Evolutionary conservation across 2,113 vertebrate species (phyloP), one percentile per base, ranked within the genome.

Genomic region (Vanacampus margaritifer): DNA sequence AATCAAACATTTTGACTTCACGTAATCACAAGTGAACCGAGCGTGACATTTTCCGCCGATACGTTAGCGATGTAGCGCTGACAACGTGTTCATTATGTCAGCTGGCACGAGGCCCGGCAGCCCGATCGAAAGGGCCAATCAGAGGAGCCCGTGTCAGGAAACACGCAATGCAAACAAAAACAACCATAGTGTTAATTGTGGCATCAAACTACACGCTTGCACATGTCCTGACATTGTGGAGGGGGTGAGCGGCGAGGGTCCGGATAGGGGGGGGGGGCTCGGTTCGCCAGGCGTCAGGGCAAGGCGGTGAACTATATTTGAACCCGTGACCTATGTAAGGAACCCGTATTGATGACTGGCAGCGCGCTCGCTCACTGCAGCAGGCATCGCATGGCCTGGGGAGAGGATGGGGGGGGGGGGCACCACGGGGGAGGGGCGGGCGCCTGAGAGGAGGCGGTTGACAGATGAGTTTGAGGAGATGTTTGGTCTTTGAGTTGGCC

Each of bases 251-350:
- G 2, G 53, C 12, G n/a, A n/a, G n/a, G n/a, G n/a, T n/a, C n/a
- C n/a, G n/a, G n/a, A n/a, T n/a, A n/a, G 51, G 23, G 23, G 1
- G 16, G 58, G 64, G 28, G 28, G 75, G 63, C 1, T 17, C 5
- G 67, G 43, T 61, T 14, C 70, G 65, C 48, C 9, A n/a, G 50
- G 75, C 37, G 79, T 57, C 59, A 26, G 68, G 39, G 70, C 72
- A 80, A 71, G 35, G 79, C 78, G 69, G 79, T 92, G 91, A 89
- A 89, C 89, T 88, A 81, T 78, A 46, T 81, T 90, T 92, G 91
- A 93, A 92, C 91, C 69, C 13, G n/a, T 71, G 87, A 91, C 88
- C 89, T 90, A 82, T 86, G 86, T 88, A 89, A 91, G 87, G 86
- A 89, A 89, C 89, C 87, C 86, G 73, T 90, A 89, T 91, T 91